phyloP scores from a whole-genome alignment of 2,113 vertebrate genomes.

The Cynoglossus semilaevis region DNA sequence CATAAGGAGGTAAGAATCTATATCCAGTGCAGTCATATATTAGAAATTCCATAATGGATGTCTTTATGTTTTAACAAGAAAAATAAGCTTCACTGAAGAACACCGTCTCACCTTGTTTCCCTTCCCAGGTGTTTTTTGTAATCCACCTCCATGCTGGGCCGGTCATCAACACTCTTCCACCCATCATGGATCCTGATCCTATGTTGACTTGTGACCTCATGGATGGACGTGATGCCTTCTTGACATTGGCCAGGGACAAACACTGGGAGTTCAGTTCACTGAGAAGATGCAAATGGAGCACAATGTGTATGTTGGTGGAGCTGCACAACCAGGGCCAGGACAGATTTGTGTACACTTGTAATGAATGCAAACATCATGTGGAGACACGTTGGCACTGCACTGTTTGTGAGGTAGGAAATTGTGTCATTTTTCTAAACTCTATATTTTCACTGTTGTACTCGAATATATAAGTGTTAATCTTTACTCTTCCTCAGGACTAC shows the following conservation, averaged over 20 bases:
- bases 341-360: slow-evolving; percentile 98
- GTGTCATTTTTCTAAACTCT: background rate
- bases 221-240: slow-evolving; percentile 96
- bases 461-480: slow-evolving; percentile 1
- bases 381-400: slow-evolving; percentile 98
- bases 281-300: slow-evolving; percentile 95
- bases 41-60: background rate
- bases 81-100: too few relatives aligned
- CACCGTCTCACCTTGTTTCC: background rate
- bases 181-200: slow-evolving; percentile 93
- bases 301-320: slow-evolving; percentile 97
- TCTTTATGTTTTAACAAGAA: too few relatives aligned
- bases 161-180: slow-evolving; percentile 89
- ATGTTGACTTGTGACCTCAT: slow-evolving; percentile 93
- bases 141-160: slow-evolving; percentile 94
- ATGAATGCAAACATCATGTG: slow-evolving; percentile 97
- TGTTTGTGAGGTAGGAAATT: slow-evolving; percentile 88
- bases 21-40: background rate
- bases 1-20: slow-evolving; percentile 90
- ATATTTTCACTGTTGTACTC: background rate
- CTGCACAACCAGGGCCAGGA: slow-evolving; percentile 98
- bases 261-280: slow-evolving; percentile 99
- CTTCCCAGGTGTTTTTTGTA: slow-evolving; percentile 92
- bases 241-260: slow-evolving; percentile 94
- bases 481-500: slow-evolving; percentile 81